A percentile compares a stretch with the other conserved stretches of the same genome.
Evolutionary conservation across 2,888 invertebrate genomes (phyloP).

Genomic region (Phragmatobia fuliginosa): DNA sequence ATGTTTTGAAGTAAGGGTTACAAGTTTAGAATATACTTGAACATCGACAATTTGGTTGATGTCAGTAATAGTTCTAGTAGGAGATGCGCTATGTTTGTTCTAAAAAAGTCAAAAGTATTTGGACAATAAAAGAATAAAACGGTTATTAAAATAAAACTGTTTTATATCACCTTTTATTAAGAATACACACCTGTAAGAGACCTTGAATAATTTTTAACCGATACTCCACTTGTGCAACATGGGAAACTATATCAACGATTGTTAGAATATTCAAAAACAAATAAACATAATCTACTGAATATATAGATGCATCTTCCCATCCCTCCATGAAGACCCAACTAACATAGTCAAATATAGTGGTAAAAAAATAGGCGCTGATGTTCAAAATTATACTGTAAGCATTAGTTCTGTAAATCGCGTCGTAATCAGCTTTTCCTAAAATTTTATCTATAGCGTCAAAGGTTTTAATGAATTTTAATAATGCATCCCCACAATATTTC

Average conservation of each 20-base stretch:
- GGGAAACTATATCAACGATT: constrained; percentile 34
- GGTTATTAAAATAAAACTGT: no score
- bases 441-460: constrained; percentile 47
- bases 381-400: constrained; percentile 12
- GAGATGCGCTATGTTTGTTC: neutral
- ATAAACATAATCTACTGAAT: constrained; percentile 43
- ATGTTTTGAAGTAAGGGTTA: constrained; percentile 25
- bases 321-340: constrained; percentile 29
- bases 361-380: constrained; percentile 6
- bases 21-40: neutral
- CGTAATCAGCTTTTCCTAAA: constrained; percentile 40
- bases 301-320: constrained; percentile 26
- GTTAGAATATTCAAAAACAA: constrained; percentile 42
- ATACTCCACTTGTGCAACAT: constrained; percentile 48
- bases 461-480: constrained; percentile 38
- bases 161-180: no score
- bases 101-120: neutral
- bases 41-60: neutral
- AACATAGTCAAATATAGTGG: constrained; percentile 28
- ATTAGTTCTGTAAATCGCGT: constrained; percentile 35
- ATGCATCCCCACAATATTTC: constrained; percentile 31
- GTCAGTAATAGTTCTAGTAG: neutral
- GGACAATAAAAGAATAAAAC: no score
- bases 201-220: constrained; percentile 34
- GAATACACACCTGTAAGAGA: constrained; percentile 25